phyloP scores from a whole-genome alignment of 1,140 invertebrate species.

The Scaptomyza graminum region DNA sequence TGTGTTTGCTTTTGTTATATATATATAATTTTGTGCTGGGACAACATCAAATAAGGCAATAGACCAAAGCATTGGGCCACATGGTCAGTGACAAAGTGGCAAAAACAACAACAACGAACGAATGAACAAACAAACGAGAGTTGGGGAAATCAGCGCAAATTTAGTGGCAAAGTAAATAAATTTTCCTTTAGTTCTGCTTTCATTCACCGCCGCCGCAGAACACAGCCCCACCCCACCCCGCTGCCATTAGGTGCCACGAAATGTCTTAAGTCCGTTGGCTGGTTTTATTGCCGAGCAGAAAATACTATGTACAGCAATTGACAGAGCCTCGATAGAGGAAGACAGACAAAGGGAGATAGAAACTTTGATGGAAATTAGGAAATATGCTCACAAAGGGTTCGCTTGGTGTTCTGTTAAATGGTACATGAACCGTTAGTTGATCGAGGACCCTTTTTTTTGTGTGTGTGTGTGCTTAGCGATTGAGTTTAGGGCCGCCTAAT shows the following conservation, averaged over 20 bases:
- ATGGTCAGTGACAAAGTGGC: conserved; percentile 26
- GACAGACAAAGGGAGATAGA: background rate
- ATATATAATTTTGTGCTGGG: conserved; percentile 43
- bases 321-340: background rate
- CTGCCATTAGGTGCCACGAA: conserved; percentile 55
- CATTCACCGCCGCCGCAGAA: no score
- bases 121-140: background rate
- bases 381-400: conserved; percentile 73
- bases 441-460: conserved; percentile 55
- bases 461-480: background rate
- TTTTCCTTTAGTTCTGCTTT: conserved; percentile 72
- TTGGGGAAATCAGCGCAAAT: conserved; percentile 72
- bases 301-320: conserved; percentile 49
- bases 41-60: conserved; percentile 59
- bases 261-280: conserved; percentile 72
- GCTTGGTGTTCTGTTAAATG: conserved; percentile 77
- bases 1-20: background rate
- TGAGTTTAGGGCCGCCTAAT: conserved; percentile 38
- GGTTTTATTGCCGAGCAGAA: conserved; percentile 63
- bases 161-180: conserved; percentile 82
- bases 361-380: conserved; percentile 57
- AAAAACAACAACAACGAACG: background rate
- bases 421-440: conserved; percentile 68
- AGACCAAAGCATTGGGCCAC: conserved; percentile 33
- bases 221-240: background rate